Evolutionary conservation across 2,797 vertebrate species (phyloP).

Genomic region (Pangasius macronema): DNA sequence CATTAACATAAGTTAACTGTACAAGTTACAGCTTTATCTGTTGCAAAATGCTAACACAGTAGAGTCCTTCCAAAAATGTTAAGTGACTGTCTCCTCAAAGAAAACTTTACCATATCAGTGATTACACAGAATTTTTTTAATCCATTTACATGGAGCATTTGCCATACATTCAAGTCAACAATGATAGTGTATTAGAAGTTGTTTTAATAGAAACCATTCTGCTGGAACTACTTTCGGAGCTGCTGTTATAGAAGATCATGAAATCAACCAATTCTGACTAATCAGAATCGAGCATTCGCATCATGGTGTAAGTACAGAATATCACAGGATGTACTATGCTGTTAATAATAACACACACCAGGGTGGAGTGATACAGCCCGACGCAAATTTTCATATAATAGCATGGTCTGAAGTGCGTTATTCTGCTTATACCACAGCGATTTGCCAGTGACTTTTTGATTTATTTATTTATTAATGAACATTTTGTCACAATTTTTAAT

Average conservation of each 20-base stretch:
- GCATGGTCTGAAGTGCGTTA: not conserved
- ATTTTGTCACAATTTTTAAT: not conserved
- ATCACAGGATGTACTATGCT: not conserved
- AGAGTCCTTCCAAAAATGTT: not conserved
- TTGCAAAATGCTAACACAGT: not conserved
- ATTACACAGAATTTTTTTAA: not conserved
- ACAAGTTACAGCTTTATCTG: not conserved
- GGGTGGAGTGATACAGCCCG: not conserved
- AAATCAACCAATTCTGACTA: not conserved
- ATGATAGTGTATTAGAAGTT: not conserved
- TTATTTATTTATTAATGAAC: not conserved
- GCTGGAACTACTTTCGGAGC: not conserved
- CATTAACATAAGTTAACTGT: no score
- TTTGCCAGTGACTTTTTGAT: not conserved
- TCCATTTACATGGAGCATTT: not conserved
- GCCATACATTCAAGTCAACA: not conserved
- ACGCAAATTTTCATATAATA: not conserved
- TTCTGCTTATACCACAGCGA: not conserved
- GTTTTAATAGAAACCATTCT: not conserved
- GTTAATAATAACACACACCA: not conserved
- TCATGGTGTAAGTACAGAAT: not conserved
- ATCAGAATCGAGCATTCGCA: not conserved
- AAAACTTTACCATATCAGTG: not conserved
- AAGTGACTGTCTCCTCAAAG: not conserved
- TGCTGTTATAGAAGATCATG: not conserved